Conservation (phyloP, 2,113 vertebrate species). For the Paramormyrops kingsleyae region DNA sequence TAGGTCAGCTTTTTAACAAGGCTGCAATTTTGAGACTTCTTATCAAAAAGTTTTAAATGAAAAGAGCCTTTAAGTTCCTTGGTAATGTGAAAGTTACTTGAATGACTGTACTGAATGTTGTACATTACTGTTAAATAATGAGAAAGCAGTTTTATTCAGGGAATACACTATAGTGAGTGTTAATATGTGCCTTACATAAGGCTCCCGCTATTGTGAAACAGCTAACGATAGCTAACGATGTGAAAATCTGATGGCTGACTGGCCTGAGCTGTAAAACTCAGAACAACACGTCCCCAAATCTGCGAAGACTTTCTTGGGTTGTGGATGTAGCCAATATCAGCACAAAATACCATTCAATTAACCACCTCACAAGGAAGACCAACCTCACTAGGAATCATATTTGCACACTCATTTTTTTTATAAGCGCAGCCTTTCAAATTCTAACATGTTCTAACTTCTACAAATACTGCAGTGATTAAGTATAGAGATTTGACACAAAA, state of each 20-base stretch:
- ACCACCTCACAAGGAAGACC: not conserved
- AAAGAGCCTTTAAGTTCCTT: not conserved
- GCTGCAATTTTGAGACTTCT: slow-evolving; percentile 18
- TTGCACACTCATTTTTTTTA: not conserved
- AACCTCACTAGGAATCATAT: not conserved
- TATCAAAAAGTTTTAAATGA: slow-evolving; percentile 6
- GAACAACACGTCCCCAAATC: not conserved
- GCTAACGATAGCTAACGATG: not conserved
- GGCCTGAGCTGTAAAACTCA: not conserved
- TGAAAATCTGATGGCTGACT: not conserved
- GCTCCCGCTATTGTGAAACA: not conserved
- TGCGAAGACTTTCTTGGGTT: not conserved
- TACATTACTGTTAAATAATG: not conserved
- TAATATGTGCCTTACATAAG: not conserved
- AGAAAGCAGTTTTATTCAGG: not conserved
- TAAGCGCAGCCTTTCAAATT: not conserved
- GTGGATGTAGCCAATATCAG: not conserved
- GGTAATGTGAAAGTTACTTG: not conserved
- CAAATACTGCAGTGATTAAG: slow-evolving; percentile 9
- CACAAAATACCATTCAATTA: not conserved
- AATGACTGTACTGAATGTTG: not conserved
- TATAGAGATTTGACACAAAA: slow-evolving; percentile 48
- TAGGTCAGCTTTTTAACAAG: slow-evolving; percentile 47
- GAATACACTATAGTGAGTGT: not conserved
- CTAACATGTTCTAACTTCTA: not conserved